phyloP scores from a whole-genome alignment of 2,888 invertebrate species.

The Chalcis sispes region DNA sequence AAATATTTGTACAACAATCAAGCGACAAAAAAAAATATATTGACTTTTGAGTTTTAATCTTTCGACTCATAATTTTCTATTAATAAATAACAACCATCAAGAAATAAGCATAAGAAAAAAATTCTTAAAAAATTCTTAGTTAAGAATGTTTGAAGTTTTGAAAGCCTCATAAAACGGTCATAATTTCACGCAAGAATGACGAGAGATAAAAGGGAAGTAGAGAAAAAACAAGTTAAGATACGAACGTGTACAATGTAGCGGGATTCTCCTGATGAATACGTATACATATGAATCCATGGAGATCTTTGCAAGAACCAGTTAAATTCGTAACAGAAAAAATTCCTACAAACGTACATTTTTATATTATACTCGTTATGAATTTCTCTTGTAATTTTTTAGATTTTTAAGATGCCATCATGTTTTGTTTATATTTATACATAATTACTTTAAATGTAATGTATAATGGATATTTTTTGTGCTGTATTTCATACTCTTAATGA shows the following conservation, averaged over 20 bases:
- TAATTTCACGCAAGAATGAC: background rate
- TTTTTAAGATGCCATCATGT: no score
- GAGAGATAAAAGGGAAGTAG: no score
- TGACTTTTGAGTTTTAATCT: no score
- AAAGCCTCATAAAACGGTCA: conserved; percentile 3
- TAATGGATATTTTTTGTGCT: no score
- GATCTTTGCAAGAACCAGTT: conserved; percentile 2
- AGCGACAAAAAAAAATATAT: no score
- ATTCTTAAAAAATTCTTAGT: no score
- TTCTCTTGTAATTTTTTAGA: background rate
- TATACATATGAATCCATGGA: background rate
- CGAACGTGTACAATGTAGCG: conserved; percentile 3
- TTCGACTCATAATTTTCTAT: no score
- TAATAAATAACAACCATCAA: background rate
- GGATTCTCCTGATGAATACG: no score
- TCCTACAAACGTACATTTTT: background rate
- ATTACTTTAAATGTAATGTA: no score
- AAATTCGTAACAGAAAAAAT: conserved; percentile 7
- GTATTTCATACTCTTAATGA: no score
- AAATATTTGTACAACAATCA: no score
- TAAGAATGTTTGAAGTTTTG: conserved; percentile 12
- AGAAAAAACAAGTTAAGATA: background rate
- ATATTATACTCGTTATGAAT: background rate
- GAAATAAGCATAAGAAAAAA: conserved; percentile 18
- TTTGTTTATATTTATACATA: background rate